Percentiles rank a stretch among this genome's conserved stretches.
Evolutionary conservation across 2,888 invertebrate genomes (phyloP).

Genomic region (Notocelia uddmanniana): DNA sequence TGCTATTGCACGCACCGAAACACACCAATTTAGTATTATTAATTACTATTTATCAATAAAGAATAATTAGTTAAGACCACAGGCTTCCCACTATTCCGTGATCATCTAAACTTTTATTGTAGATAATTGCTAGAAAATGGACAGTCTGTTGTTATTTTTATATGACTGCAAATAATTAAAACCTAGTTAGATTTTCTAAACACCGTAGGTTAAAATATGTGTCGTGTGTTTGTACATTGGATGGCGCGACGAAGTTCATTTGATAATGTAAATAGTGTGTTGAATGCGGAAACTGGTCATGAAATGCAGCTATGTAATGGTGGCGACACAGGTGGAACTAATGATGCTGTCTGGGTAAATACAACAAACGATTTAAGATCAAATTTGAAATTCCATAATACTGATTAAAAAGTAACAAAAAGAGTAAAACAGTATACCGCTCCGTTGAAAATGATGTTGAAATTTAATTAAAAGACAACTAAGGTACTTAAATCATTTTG

Average conservation of each 20-base stretch:
- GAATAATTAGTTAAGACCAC: conserved; percentile 73
- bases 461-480: background rate
- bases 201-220: conserved; percentile 71
- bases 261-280: conserved; percentile 41
- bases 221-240: conserved; percentile 54
- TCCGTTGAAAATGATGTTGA: background rate
- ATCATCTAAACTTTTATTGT: conserved; percentile 75
- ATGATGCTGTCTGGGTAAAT: conserved; percentile 49
- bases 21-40: conserved; percentile 77
- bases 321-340: conserved; percentile 11
- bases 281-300: conserved; percentile 19
- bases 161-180: conserved; percentile 81
- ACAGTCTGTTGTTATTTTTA: conserved; percentile 84
- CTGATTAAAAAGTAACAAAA: background rate
- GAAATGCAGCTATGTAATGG: conserved; percentile 2
- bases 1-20: conserved; percentile 85
- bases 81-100: conserved; percentile 75
- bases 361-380: conserved; percentile 18
- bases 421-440: background rate
- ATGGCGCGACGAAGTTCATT: conserved; percentile 50
- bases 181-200: conserved; percentile 81
- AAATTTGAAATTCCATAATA: conserved; percentile 31
- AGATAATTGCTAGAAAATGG: conserved; percentile 80
- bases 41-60: conserved; percentile 65
- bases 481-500: no score